A percentile compares a stretch with the other conserved stretches of the same genome.
Conservation (phyloP, 2,797 vertebrate genomes). For the Capromys pilorides region DNA sequence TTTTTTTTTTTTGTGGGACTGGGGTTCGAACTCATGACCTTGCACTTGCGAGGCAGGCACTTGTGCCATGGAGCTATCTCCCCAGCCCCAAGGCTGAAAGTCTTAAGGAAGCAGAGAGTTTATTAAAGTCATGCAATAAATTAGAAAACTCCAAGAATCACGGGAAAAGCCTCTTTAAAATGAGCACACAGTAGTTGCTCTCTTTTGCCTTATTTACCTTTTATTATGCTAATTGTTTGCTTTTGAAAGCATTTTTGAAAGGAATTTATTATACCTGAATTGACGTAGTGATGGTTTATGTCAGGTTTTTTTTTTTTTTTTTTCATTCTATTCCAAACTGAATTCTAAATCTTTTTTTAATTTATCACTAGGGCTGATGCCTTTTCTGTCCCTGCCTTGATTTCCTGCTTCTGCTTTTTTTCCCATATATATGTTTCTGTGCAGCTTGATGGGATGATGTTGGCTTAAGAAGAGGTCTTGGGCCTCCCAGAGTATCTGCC, state of each 20-base stretch:
- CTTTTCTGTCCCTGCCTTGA: not conserved
- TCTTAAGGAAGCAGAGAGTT: not conserved
- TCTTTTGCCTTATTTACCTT: not conserved
- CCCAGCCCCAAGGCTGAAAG: not conserved
- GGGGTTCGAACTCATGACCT: too few species aligned
- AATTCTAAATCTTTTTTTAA: not conserved
- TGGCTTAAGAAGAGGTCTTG: not conserved
- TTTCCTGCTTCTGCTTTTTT: not conserved
- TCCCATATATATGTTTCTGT: not conserved
- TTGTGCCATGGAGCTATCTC: too few species aligned
- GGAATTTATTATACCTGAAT: not conserved
- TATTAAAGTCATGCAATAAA: not conserved
- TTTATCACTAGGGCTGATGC: not conserved
- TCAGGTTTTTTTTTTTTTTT: not conserved
- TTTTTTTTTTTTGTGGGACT: too few species aligned
- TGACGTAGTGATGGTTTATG: not conserved
- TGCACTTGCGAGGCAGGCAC: too few species aligned
- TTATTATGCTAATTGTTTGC: not conserved
- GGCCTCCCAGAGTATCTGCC: not conserved
- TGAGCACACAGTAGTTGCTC: not conserved
- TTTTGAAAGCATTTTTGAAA: not conserved
- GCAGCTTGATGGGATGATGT: not conserved
- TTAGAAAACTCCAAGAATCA: not conserved
- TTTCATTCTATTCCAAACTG: not conserved
- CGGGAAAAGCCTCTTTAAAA: not conserved